Conservation (phyloP, 1,140 invertebrate genomes). For the Caenorhabditis inopinata region DNA sequence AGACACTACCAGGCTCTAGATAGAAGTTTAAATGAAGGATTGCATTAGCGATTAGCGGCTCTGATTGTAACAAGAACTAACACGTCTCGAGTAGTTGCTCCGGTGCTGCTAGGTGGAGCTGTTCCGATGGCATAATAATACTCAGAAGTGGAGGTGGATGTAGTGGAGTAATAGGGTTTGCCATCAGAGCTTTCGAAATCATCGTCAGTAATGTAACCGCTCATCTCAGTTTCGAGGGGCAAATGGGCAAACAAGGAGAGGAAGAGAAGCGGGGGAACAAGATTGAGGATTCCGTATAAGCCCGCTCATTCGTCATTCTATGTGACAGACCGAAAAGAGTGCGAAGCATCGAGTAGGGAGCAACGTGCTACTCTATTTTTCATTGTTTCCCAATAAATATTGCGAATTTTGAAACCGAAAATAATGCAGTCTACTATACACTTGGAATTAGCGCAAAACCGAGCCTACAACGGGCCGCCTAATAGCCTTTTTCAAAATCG, state of each 20-base stretch:
- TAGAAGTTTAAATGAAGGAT: background rate
- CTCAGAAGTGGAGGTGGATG: slow-evolving; percentile 34
- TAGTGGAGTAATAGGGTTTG: slow-evolving; percentile 38
- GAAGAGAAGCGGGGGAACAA: background rate
- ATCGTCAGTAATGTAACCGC: slow-evolving; percentile 28
- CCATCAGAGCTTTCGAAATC: slow-evolving; percentile 38
- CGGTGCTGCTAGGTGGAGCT: slow-evolving; percentile 5
- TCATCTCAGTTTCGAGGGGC: background rate
- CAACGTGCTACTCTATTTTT: too few species aligned
- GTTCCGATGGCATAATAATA: slow-evolving; percentile 39
- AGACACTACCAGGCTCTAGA: slow-evolving; percentile 15
- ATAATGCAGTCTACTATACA: too few species aligned
- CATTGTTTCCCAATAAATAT: too few species aligned
- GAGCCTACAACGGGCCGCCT: too few species aligned
- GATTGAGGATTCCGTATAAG: slow-evolving; percentile 6
- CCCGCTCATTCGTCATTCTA: slow-evolving; percentile 28
- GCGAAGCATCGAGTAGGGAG: too few species aligned
- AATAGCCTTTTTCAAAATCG: too few species aligned
- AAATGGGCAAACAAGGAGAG: background rate
- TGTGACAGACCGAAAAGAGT: slow-evolving; percentile 21
- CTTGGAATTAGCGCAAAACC: too few species aligned
- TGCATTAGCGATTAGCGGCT: background rate
- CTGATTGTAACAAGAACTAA: background rate
- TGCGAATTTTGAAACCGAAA: too few species aligned
- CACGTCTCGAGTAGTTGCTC: slow-evolving; percentile 28